Conservation (phyloP, 2,888 invertebrate species). For the Agrotis ipsilon region DNA sequence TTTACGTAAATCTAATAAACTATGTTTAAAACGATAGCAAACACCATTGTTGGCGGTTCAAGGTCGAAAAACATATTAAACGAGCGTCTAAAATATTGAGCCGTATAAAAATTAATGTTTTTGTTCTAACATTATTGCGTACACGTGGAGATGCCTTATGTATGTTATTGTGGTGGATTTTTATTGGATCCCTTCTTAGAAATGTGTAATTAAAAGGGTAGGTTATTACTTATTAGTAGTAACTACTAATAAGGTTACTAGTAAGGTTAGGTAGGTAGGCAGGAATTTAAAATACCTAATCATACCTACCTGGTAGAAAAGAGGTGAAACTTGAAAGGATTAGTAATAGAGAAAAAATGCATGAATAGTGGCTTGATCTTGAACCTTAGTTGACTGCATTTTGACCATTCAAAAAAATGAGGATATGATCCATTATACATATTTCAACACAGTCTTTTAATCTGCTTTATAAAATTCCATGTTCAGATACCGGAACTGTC, state of each 20-base stretch:
- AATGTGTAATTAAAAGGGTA: background rate
- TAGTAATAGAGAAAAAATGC: no score
- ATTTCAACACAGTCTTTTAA: background rate
- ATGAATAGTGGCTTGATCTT: no score
- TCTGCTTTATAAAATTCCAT: background rate
- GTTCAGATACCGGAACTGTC: no score
- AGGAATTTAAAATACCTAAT: no score
- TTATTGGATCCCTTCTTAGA: slow-evolving; percentile 1
- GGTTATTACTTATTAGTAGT: background rate
- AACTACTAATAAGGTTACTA: no score
- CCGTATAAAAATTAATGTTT: slow-evolving; percentile 46
- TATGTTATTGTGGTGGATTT: slow-evolving; percentile 6
- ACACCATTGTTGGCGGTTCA: slow-evolving; percentile 53
- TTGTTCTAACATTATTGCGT: slow-evolving; percentile 36
- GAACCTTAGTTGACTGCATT: background rate
- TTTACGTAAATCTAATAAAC: slow-evolving; percentile 27
- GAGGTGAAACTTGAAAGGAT: no score
- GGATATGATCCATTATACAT: background rate
- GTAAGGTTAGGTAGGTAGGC: no score
- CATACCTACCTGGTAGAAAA: no score
- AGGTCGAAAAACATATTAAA: slow-evolving; percentile 65
- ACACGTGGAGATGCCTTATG: slow-evolving; percentile 36
- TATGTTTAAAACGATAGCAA: slow-evolving; percentile 54
- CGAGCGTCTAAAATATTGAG: slow-evolving; percentile 29
- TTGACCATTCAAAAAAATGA: background rate